phyloP scores from a whole-genome alignment of 2,113 vertebrate species.

The Rhabdomys dilectus region DNA sequence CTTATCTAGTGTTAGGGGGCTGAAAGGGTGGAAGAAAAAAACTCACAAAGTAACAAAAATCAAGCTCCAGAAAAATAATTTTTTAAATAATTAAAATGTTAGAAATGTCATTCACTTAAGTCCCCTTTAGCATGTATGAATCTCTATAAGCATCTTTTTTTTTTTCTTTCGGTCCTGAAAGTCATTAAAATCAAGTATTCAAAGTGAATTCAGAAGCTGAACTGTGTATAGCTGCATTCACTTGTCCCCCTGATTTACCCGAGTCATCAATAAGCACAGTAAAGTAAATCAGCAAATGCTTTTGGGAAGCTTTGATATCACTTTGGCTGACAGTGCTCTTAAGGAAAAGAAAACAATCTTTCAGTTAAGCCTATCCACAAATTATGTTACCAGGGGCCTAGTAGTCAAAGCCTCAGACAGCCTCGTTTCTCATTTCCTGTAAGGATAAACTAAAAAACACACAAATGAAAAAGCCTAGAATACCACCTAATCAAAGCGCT shows the following conservation, averaged over 20 bases:
- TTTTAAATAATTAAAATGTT: not conserved
- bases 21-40: too few relatives aligned
- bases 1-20: too few relatives aligned
- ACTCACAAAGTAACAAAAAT: too few relatives aligned
- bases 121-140: not conserved
- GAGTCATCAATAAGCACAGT: not conserved
- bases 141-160: not conserved
- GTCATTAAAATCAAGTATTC: constrained; percentile 13
- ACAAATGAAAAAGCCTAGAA: not conserved
- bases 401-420: constrained; percentile 25
- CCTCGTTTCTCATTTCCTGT: not conserved
- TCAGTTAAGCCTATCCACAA: not conserved
- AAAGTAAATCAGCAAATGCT: not conserved
- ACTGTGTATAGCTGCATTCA: not conserved
- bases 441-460: constrained; percentile 11
- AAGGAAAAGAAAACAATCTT: constrained; percentile 34
- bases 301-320: not conserved
- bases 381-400: not conserved
- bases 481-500: not conserved
- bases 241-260: not conserved
- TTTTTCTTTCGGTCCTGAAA: not conserved
- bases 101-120: not conserved
- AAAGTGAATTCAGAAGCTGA: not conserved
- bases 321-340: not conserved
- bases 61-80: not conserved